These are phyloP conservation scores for Lampris incognitus DNA, from an alignment of 2,113 vertebrate species.

Conservation along the genomic window DNA sequence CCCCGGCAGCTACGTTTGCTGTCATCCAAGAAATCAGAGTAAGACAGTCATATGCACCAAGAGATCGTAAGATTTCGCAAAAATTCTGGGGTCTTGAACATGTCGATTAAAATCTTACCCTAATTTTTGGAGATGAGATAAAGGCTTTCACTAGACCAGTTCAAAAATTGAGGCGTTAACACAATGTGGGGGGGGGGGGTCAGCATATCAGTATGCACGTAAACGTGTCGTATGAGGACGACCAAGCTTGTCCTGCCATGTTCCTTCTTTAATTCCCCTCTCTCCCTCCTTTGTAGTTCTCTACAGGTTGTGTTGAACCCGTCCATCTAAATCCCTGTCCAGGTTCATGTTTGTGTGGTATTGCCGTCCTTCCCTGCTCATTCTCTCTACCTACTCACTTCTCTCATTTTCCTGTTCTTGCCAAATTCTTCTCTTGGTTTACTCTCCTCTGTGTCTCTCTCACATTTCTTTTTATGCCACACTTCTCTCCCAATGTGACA, in stretches of 20 bases:
- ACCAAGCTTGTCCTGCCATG: not conserved
- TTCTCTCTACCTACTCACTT: not conserved
- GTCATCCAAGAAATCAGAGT: too few species aligned
- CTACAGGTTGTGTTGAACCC: not conserved
- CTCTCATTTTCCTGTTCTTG: not conserved
- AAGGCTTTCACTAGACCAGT: too few species aligned
- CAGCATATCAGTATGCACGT: too few species aligned
- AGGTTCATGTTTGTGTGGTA: too few species aligned
- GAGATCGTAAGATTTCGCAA: too few species aligned
- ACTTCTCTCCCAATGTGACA: slow-evolving; percentile 29
- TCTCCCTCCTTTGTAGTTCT: not conserved
- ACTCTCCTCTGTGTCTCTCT: slow-evolving; percentile 4
- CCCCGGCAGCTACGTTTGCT: too few species aligned
- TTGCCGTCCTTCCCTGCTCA: not conserved
- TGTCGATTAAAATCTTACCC: too few species aligned
- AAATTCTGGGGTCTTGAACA: too few species aligned
- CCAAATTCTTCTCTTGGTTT: not conserved
- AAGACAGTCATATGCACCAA: too few species aligned
- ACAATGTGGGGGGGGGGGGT: too few species aligned
- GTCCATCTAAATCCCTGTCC: not conserved
- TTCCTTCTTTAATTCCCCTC: slow-evolving; percentile 5
- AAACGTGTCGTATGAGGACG: not conserved
- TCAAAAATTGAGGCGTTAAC: too few species aligned
- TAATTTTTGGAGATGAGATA: too few species aligned
- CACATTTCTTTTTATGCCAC: slow-evolving; percentile 5